Evolutionary conservation across 2,113 vertebrate genomes (phyloP).

Genomic region (Scolopax mira): DNA sequence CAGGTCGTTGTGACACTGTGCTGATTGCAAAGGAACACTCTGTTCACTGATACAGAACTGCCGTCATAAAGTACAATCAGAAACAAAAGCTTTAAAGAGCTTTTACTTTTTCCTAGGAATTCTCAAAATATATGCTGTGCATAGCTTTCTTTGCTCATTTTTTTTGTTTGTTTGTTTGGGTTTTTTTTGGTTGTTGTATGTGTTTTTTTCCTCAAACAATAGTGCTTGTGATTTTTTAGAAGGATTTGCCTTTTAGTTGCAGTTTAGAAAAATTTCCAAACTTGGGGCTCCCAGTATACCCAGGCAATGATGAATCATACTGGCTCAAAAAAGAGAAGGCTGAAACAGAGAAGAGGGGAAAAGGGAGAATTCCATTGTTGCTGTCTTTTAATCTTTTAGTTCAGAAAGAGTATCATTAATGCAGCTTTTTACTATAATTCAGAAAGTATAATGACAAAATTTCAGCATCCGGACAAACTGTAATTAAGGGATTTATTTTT

Average conservation of each 20-base stretch:
- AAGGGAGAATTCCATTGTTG: background rate
- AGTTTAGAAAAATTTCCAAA: constrained; percentile 63
- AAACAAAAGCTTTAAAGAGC: constrained; percentile 64
- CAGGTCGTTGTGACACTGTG: constrained; percentile 82
- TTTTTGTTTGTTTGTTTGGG: too few species aligned
- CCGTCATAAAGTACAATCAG: constrained; percentile 70
- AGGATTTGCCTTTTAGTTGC: constrained; percentile 2
- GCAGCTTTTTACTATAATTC: background rate
- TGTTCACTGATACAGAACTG: constrained; percentile 77
- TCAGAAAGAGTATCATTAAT: background rate
- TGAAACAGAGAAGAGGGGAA: background rate
- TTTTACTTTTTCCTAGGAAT: constrained; percentile 30
- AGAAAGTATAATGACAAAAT: background rate
- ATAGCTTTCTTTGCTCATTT: background rate
- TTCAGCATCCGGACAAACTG: background rate
- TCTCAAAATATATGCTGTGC: background rate
- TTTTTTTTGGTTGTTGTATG: background rate
- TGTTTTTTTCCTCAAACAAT: constrained; percentile 18
- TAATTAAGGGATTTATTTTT: background rate
- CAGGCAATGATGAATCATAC: constrained; percentile 47
- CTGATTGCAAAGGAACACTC: constrained; percentile 78
- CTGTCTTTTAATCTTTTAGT: background rate
- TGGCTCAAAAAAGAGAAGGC: constrained; percentile 11
- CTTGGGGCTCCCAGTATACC: constrained; percentile 26
- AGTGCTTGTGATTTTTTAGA: background rate